Evolutionary conservation across 2,113 vertebrate species (phyloP), one percentile per base, ranked within the genome.

Genomic region (Alethe diademata): DNA sequence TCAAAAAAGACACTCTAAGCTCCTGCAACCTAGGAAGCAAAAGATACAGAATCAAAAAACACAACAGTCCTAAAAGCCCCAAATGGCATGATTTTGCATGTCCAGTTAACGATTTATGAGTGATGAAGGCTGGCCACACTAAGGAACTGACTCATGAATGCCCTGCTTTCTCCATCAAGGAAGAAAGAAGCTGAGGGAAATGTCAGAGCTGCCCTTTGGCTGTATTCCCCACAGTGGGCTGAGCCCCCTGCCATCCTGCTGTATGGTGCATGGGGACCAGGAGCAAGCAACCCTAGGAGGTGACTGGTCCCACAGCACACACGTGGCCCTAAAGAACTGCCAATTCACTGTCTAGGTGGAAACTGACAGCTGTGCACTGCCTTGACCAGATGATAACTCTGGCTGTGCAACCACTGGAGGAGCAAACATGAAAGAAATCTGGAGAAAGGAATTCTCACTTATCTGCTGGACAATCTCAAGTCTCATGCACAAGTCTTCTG

Each of bases 141-240:
- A 58, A 56, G 31, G 43, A 88, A 74, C 72, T 94, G 92, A 90
- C 64, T 96, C 92, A 64, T 66, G 47, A 90, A 88, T 40, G 40
- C 58, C 88, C 64, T 86, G 88, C 58, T 93, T 96, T 94, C 92
- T 94, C 69, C 90, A 78, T 71, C 56, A 93, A 88, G 72, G 40
- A 12, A 92, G 91, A 94, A 65, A 86, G 54, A 31, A 78, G 53
- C 24, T 23, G 58, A 92, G 35, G 26, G 51, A 94, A 91, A 95
- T 76, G 78, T 72, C 84, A 94, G 78, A 89, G 33, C 36, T 87
- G 62, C 75, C 87, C 71, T 90, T 85, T 61, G n/a, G 40, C 76
- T 80, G 35, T 54, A 54, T 50, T 73, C 47, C 36, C 24, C 47
- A 8, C 0, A 1, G 42, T 1, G 4, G 43, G 54, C 58, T 79